phyloP scores from a whole-genome alignment of 37 sponge, comb jelly and placozoan genomes.

The Aplysina aerophoba region DNA sequence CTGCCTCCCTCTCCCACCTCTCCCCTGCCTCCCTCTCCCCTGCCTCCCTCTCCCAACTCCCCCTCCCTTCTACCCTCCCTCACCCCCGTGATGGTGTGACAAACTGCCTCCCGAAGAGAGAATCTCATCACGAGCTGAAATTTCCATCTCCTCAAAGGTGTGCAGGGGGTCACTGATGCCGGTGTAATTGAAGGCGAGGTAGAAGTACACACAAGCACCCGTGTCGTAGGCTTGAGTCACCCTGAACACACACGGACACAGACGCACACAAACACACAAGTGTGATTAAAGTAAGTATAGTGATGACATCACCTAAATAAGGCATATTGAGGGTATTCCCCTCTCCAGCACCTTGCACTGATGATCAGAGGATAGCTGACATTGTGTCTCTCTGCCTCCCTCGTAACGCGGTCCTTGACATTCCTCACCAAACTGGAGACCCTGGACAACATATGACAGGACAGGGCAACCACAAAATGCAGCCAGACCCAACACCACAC shows the following conservation, averaged over 20 bases:
- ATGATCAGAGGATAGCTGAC: slow-evolving; percentile 46
- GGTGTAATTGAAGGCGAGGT: slow-evolving; percentile 79
- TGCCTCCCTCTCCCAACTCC: neutral
- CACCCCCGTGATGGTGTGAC: slow-evolving; percentile 97
- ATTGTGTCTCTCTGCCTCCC: slow-evolving; percentile 56
- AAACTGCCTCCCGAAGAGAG: slow-evolving; percentile 88
- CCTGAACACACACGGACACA: slow-evolving; percentile 2
- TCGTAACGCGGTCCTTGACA: slow-evolving; percentile 69
- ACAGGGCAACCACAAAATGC: too few species aligned
- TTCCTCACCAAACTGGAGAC: slow-evolving; percentile 71
- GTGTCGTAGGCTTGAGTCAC: slow-evolving; percentile 94
- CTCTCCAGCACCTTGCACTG: slow-evolving; percentile 48
- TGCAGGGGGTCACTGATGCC: slow-evolving; percentile 81
- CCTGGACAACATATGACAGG: slow-evolving; percentile 24
- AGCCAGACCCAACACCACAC: too few species aligned
- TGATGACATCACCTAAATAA: too few species aligned
- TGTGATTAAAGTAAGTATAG: neutral
- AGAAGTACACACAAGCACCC: slow-evolving; percentile 95
- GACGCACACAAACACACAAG: neutral
- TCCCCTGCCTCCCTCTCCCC: neutral
- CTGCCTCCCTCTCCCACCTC: too few species aligned
- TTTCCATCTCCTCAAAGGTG: slow-evolving; percentile 72
- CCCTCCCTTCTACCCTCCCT: neutral
- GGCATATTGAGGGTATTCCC: too few species aligned
- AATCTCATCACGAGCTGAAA: slow-evolving; percentile 88